Conservation (phyloP, 1,140 invertebrate species). For the Drosophila miranda region DNA sequence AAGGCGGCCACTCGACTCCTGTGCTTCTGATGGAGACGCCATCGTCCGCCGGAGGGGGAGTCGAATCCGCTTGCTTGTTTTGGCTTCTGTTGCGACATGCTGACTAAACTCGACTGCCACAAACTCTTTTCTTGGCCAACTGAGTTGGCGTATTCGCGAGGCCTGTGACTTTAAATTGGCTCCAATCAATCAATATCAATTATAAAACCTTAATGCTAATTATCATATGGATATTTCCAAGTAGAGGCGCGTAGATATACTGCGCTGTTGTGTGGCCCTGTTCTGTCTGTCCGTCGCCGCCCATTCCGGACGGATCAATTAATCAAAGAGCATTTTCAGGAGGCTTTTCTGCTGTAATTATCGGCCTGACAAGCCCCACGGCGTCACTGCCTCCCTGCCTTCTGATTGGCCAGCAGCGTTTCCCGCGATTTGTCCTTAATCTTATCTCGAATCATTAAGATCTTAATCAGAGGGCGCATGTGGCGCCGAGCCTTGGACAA, state of each 20-base stretch:
- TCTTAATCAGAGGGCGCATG: constrained; percentile 40
- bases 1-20: constrained; percentile 43
- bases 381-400: constrained; percentile 1
- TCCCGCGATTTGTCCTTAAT: constrained; percentile 48
- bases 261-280: not conserved
- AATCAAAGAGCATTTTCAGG: constrained; percentile 50
- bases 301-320: constrained; percentile 56
- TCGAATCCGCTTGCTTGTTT: constrained; percentile 17
- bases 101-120: constrained; percentile 40
- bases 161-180: constrained; percentile 39
- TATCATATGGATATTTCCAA: constrained; percentile 62
- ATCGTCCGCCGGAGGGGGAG: not conserved
- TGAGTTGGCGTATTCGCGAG: not conserved
- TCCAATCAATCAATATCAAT: constrained; percentile 74
- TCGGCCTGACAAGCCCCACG: constrained; percentile 32
- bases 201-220: constrained; percentile 78
- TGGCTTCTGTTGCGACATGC: constrained; percentile 57
- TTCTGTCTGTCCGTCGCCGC: constrained; percentile 16
- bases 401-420: constrained; percentile 1
- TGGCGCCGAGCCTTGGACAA: constrained; percentile 52
- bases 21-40: constrained; percentile 15
- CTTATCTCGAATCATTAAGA: constrained; percentile 60
- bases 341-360: constrained; percentile 43
- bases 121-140: not conserved
- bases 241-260: not conserved